Evolutionary conservation across 2,888 invertebrate species (phyloP).

Genomic region (Carpatolechia fugitivella): DNA sequence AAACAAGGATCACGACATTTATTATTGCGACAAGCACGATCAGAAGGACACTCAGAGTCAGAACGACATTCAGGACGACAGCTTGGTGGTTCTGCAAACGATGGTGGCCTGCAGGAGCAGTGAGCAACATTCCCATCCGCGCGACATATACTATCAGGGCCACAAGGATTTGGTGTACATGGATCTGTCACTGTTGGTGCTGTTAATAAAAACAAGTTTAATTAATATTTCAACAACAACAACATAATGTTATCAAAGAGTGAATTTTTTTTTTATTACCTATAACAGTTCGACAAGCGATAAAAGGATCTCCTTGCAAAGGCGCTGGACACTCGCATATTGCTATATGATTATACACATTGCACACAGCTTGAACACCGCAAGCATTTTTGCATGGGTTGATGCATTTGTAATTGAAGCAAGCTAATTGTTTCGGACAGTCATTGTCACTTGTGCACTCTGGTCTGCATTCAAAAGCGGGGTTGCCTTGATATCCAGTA

Average conservation of each 20-base stretch:
- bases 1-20: constrained; percentile 86
- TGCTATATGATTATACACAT: constrained; percentile 87
- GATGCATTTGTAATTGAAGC: constrained; percentile 85
- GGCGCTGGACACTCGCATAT: constrained; percentile 86
- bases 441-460: constrained; percentile 88
- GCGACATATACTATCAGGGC: constrained; percentile 84
- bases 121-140: constrained; percentile 82
- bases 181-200: constrained; percentile 65
- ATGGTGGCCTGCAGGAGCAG: constrained; percentile 84
- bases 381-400: constrained; percentile 87
- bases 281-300: constrained; percentile 80
- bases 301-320: constrained; percentile 89
- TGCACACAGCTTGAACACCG: constrained; percentile 84
- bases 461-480: constrained; percentile 84
- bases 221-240: neutral
- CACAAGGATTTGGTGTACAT: constrained; percentile 86
- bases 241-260: no score
- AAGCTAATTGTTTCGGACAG: constrained; percentile 84
- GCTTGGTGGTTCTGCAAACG: constrained; percentile 85
- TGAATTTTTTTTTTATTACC: no score
- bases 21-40: constrained; percentile 82
- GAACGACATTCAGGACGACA: constrained; percentile 88
- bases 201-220: neutral
- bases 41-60: constrained; percentile 82
- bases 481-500: constrained; percentile 82